Percentiles rank a stretch among this genome's conserved stretches.
These are phyloP conservation scores for Heterodera schachtii DNA, from an alignment of 1,140 invertebrate genomes.

Conservation along the genomic window DNA sequence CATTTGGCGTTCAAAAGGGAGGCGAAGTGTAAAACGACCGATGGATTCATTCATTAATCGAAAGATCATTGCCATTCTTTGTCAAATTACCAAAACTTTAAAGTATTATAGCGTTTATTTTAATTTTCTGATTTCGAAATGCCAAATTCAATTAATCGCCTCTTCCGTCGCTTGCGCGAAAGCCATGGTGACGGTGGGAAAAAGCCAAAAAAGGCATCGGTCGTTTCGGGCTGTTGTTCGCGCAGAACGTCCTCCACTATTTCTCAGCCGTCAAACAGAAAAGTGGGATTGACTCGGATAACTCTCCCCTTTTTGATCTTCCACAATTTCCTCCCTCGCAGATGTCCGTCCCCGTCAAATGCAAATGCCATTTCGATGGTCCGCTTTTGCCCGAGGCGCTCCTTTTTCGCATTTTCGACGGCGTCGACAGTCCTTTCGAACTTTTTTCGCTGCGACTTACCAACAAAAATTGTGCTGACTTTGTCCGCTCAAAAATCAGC, in stretches of 20 bases:
- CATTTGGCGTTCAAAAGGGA: too few relatives aligned
- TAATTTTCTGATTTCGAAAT: background rate
- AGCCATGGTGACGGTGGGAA: background rate
- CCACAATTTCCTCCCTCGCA: background rate
- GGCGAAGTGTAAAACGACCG: too few relatives aligned
- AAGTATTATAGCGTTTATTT: background rate
- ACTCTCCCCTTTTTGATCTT: background rate
- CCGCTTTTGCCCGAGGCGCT: constrained; percentile 6
- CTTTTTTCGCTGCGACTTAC: constrained; percentile 6
- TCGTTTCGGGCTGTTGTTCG: constrained; percentile 17
- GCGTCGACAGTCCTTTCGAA: constrained; percentile 22
- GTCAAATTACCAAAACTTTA: background rate
- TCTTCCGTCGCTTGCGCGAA: constrained; percentile 8
- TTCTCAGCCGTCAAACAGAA: background rate
- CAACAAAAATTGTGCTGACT: constrained; percentile 9
- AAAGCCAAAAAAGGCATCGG: background rate
- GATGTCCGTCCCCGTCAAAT: background rate
- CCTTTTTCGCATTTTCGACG: constrained; percentile 18
- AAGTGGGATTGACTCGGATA: background rate
- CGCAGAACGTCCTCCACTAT: constrained; percentile 24
- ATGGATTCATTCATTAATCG: background rate
- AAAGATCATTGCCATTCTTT: background rate
- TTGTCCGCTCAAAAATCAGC: constrained; percentile 14
- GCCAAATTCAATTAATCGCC: constrained; percentile 7
- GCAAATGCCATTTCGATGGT: background rate